phyloP scores from a whole-genome alignment of 2,888 invertebrate species.

The Erynnis tages region DNA sequence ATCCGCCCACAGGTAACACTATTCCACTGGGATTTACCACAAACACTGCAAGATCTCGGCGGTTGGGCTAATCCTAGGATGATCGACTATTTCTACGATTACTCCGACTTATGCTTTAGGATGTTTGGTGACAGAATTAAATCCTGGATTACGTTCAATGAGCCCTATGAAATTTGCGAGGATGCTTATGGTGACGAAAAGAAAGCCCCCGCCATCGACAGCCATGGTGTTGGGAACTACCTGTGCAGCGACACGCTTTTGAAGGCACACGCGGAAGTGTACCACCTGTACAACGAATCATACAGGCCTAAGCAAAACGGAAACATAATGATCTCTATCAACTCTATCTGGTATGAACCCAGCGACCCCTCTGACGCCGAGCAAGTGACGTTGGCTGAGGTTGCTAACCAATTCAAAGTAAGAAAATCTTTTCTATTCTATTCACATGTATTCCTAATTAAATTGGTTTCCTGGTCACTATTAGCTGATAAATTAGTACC shows the following conservation, averaged over 20 bases:
- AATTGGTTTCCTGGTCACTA: too few species aligned
- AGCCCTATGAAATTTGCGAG: constrained; percentile 81
- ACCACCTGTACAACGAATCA: constrained; percentile 83
- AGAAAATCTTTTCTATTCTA: neutral
- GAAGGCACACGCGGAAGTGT: constrained; percentile 85
- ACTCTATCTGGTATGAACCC: constrained; percentile 79
- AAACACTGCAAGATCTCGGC: constrained; percentile 78
- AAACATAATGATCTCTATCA: constrained; percentile 76
- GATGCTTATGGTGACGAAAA: constrained; percentile 77
- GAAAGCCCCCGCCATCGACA: constrained; percentile 78
- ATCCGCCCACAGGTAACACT: constrained; percentile 74
- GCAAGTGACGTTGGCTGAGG: constrained; percentile 70
- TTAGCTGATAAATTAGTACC: too few species aligned
- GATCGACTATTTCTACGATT: constrained; percentile 80
- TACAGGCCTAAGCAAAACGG: constrained; percentile 81
- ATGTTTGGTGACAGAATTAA: constrained; percentile 82
- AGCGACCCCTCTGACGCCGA: constrained; percentile 63
- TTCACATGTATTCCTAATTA: too few species aligned
- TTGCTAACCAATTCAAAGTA: constrained; percentile 77
- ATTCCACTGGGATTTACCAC: constrained; percentile 86
- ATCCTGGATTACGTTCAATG: constrained; percentile 87
- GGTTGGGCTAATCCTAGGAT: constrained; percentile 80
- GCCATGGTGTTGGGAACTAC: constrained; percentile 83
- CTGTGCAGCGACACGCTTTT: constrained; percentile 84
- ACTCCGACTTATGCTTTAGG: constrained; percentile 77